Percentiles rank a stretch among this genome's conserved stretches.
Conservation (phyloP, 1,140 invertebrate species). For the Delia radicum region DNA sequence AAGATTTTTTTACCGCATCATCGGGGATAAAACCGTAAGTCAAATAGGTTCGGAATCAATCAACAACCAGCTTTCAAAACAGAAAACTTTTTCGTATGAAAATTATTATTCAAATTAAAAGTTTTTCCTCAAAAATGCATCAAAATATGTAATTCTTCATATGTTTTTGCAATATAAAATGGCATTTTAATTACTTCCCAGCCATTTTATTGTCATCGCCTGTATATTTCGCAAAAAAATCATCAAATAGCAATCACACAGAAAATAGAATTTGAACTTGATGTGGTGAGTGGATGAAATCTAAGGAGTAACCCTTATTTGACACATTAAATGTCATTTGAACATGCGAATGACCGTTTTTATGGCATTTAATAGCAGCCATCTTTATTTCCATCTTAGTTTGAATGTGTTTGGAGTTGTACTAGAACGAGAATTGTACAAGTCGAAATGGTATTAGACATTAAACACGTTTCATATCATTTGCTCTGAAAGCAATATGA, state of each 20-base stretch:
- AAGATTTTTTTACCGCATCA: no score
- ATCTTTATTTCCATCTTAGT: constrained; percentile 23
- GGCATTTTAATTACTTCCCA: no score
- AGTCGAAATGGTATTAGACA: background rate
- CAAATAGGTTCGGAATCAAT: no score
- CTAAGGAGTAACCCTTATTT: constrained; percentile 24
- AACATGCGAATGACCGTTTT: constrained; percentile 21
- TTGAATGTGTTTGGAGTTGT: background rate
- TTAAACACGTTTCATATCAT: constrained; percentile 20
- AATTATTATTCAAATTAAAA: no score
- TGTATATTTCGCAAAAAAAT: no score
- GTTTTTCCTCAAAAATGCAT: no score
- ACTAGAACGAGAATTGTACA: background rate
- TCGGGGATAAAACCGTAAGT: no score
- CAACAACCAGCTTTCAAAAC: no score
- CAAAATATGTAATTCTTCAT: no score
- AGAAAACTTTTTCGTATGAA: no score
- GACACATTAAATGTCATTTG: constrained; percentile 25
- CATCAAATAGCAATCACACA: background rate
- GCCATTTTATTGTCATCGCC: no score
- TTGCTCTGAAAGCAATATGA: background rate
- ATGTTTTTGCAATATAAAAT: no score
- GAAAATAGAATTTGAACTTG: constrained; percentile 10
- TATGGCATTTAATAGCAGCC: constrained; percentile 21
- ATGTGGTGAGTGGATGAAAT: constrained; percentile 12